Evolutionary conservation across 2,888 invertebrate genomes (phyloP).

Genomic region (Pseudococcus viburni): DNA sequence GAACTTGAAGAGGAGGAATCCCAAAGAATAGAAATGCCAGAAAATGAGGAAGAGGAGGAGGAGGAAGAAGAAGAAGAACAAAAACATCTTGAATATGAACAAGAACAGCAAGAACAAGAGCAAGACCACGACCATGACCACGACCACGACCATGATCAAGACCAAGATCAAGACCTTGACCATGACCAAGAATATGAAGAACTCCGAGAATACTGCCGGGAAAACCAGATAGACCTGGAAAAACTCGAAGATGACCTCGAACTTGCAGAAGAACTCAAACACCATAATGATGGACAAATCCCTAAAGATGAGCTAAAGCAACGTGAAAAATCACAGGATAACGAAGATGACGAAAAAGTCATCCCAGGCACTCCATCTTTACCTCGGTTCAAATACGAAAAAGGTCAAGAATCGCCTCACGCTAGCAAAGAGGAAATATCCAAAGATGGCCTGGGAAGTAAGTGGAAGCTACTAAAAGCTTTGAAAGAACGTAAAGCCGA

Average conservation of each 20-base stretch:
- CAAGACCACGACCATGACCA: slow-evolving; percentile 19
- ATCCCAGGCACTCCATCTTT: slow-evolving; percentile 71
- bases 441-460: slow-evolving; percentile 75
- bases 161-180: neutral
- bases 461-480: slow-evolving; percentile 92
- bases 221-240: slow-evolving; percentile 73
- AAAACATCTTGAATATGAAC: neutral
- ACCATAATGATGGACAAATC: slow-evolving; percentile 74
- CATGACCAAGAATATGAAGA: slow-evolving; percentile 4
- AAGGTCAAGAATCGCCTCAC: slow-evolving; percentile 67
- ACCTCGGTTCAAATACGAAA: slow-evolving; percentile 74
- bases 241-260: slow-evolving; percentile 67
- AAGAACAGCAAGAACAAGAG: neutral
- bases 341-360: slow-evolving; percentile 67
- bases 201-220: slow-evolving; percentile 75
- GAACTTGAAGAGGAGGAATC: slow-evolving; percentile 46
- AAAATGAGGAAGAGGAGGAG: neutral
- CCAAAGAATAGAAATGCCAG: slow-evolving; percentile 1
- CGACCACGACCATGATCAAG: neutral
- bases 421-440: slow-evolving; percentile 70
- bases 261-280: slow-evolving; percentile 69
- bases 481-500: slow-evolving; percentile 91
- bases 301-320: slow-evolving; percentile 68
- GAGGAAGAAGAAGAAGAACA: neutral
- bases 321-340: slow-evolving; percentile 69